Conservation (phyloP, 2,113 vertebrate species). For the Trogon melanurus region DNA sequence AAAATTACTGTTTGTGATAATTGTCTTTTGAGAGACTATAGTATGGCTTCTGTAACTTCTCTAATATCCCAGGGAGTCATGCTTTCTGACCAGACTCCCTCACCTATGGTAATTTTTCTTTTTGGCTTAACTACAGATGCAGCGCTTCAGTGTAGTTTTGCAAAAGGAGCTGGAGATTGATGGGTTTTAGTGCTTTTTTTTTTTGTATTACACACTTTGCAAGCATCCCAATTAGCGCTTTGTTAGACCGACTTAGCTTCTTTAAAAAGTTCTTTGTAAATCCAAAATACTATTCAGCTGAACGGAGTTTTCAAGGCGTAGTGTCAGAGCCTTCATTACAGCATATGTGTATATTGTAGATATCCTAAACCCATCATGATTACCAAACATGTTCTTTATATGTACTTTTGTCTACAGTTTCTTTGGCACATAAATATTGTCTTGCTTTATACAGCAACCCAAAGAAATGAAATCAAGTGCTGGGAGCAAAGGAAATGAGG, state of each 20-base stretch:
- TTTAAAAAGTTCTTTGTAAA: not conserved
- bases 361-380: not conserved
- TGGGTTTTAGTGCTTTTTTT: not conserved
- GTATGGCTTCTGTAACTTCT: not conserved
- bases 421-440: conserved; percentile 34
- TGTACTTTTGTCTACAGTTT: not conserved
- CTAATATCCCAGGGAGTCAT: not conserved
- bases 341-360: not conserved
- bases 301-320: not conserved
- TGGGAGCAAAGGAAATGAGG: conserved; percentile 93
- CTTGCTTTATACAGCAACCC: conserved; percentile 85
- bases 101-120: not conserved
- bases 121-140: not conserved
- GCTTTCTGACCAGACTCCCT: not conserved
- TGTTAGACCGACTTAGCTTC: not conserved
- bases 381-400: not conserved
- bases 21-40: not conserved
- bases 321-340: not conserved
- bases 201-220: not conserved
- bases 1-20: not conserved
- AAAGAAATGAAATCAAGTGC: conserved; percentile 93
- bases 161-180: not conserved
- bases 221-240: not conserved
- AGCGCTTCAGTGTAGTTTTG: not conserved
- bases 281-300: not conserved